Conservation (phyloP, 2,888 invertebrate genomes). For the Tipula helvola region DNA sequence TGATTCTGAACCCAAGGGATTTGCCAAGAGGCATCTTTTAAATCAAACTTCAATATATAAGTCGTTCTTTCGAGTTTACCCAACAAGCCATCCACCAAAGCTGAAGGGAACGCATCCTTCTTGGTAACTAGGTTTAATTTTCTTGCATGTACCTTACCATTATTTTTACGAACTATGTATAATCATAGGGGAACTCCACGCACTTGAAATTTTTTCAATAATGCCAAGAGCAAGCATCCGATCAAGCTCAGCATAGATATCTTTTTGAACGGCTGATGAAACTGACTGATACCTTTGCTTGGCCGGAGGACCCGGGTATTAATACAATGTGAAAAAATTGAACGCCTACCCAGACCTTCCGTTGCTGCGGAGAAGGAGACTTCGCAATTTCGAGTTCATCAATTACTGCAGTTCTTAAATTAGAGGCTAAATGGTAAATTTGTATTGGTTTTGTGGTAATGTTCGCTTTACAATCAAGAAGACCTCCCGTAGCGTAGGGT, state of each 20-base stretch:
- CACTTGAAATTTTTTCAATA: neutral
- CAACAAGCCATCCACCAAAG: too few species aligned
- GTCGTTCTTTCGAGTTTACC: too few species aligned
- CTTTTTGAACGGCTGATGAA: neutral
- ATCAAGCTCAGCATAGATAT: neutral
- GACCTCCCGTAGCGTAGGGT: too few species aligned
- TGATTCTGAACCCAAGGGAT: neutral
- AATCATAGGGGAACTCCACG: neutral
- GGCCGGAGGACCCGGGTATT: too few species aligned
- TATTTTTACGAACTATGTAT: neutral
- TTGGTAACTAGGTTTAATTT: too few species aligned
- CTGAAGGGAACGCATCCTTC: too few species aligned
- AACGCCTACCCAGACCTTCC: too few species aligned
- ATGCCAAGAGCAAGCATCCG: neutral
- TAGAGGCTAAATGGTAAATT: neutral
- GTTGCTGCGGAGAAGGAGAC: too few species aligned
- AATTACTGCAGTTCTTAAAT: neutral
- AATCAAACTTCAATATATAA: too few species aligned
- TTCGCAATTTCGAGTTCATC: neutral
- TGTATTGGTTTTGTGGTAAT: neutral
- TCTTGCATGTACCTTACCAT: neutral
- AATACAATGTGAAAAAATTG: too few species aligned
- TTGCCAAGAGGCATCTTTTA: too few species aligned
- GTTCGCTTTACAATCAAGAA: too few species aligned
- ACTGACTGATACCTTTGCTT: neutral